phyloP scores from a whole-genome alignment of 2,888 invertebrate species.

The Pelosia muscerda region DNA sequence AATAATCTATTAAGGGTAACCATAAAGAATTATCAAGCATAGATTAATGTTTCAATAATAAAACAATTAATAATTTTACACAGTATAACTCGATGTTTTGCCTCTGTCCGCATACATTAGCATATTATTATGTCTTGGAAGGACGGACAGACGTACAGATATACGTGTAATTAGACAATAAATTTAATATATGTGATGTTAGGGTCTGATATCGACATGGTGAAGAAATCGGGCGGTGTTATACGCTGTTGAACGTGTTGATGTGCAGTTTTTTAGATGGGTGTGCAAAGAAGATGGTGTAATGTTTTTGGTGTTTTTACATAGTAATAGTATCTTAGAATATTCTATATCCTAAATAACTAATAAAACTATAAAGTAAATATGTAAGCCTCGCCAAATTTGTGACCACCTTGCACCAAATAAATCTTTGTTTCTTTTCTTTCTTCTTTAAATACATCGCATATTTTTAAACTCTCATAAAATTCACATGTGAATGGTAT shows the following conservation, averaged over 20 bases:
- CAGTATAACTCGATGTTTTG: slow-evolving; percentile 57
- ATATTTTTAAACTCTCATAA: too few species aligned
- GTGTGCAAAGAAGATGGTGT: not conserved
- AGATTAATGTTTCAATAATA: slow-evolving; percentile 19
- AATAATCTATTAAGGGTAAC: not conserved
- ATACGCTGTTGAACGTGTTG: not conserved
- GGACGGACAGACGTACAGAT: slow-evolving; percentile 55
- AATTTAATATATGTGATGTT: slow-evolving; percentile 62
- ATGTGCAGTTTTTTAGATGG: not conserved
- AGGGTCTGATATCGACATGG: slow-evolving; percentile 7
- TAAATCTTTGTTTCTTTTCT: too few species aligned
- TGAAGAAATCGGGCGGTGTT: not conserved
- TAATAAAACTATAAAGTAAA: too few species aligned
- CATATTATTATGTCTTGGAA: slow-evolving; percentile 32
- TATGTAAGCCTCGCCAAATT: too few species aligned
- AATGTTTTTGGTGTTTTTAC: not conserved
- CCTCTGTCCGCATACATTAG: slow-evolving; percentile 57
- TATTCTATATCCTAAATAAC: too few species aligned
- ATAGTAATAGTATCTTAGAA: too few species aligned
- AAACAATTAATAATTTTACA: slow-evolving; percentile 60
- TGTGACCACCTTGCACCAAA: too few species aligned
- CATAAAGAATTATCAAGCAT: slow-evolving; percentile 6
- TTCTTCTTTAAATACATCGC: too few species aligned
- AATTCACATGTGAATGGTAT: too few species aligned
- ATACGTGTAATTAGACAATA: slow-evolving; percentile 74